Evolutionary conservation across 1,140 invertebrate genomes (phyloP).

Genomic region (Drosophila equinoxialis): DNA sequence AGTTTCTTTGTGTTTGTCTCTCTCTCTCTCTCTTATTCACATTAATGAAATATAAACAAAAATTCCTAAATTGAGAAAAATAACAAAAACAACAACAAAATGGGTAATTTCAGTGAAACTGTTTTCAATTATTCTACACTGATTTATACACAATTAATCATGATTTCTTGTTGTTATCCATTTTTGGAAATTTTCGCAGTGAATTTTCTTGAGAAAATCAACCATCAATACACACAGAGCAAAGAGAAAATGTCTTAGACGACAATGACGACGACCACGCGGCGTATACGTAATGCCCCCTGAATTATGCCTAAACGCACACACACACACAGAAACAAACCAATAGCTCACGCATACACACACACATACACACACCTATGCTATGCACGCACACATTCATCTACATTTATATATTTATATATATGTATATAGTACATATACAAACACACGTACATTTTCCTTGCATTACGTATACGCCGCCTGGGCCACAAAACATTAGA

Average conservation of each 20-base stretch:
- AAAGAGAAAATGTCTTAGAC: slow-evolving; percentile 37
- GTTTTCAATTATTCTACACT: not conserved
- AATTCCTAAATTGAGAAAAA: slow-evolving; percentile 24
- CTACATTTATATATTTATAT: not conserved
- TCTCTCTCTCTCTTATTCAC: no score
- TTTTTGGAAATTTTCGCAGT: slow-evolving; percentile 13
- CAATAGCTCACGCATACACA: not conserved
- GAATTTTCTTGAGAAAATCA: slow-evolving; percentile 53
- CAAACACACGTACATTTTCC: slow-evolving; percentile 7
- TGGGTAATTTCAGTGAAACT: not conserved
- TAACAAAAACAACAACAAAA: not conserved
- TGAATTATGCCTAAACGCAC: slow-evolving; percentile 34
- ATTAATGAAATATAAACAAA: slow-evolving; percentile 70
- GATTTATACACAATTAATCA: not conserved
- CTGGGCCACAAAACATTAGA: slow-evolving; percentile 38
- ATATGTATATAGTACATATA: no score
- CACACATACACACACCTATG: not conserved
- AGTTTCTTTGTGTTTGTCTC: not conserved
- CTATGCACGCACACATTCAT: not conserved
- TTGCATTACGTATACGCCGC: slow-evolving; percentile 57
- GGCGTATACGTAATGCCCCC: slow-evolving; percentile 74
- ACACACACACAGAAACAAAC: not conserved
- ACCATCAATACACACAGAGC: not conserved
- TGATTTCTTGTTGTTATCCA: not conserved
- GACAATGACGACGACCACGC: slow-evolving; percentile 68